phyloP scores from a whole-genome alignment of 2,113 vertebrate genomes.

The Gopherus evgoodei region DNA sequence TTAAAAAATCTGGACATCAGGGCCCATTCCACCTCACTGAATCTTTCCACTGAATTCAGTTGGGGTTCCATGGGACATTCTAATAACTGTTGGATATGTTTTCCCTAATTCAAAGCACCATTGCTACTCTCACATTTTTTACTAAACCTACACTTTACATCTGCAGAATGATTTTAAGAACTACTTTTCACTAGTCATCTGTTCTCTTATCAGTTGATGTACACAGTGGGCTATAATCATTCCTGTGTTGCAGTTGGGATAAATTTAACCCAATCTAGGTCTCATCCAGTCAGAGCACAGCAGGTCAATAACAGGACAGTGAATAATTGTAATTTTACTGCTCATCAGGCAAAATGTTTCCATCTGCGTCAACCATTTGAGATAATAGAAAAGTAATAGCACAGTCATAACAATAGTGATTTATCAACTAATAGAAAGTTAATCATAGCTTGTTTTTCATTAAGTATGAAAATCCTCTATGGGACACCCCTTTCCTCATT shows the following conservation, averaged over 20 bases:
- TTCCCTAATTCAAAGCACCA: not conserved
- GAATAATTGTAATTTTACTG: not conserved
- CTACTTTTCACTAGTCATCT: not conserved
- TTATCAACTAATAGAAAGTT: not conserved
- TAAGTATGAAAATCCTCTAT: not conserved
- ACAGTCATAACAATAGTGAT: not conserved
- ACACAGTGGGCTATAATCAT: rapidly evolving
- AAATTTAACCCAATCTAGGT: not conserved
- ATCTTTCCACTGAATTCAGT: not conserved
- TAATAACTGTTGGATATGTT: not conserved
- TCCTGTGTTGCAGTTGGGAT: not conserved
- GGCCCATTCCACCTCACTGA: no score
- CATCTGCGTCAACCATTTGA: not conserved
- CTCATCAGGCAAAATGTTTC: not conserved
- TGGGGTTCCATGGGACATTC: no score
- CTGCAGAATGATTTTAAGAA: not conserved
- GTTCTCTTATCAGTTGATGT: not conserved
- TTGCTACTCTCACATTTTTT: not conserved
- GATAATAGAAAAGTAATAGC: not conserved
- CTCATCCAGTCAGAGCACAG: not conserved
- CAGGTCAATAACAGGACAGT: not conserved
- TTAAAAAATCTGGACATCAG: not conserved
- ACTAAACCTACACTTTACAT: not conserved
- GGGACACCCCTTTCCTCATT: not conserved
- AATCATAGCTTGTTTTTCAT: not conserved